These are phyloP conservation scores for Calycopis cecrops DNA, from an alignment of 1,140 invertebrate species.

Conservation along the genomic window DNA sequence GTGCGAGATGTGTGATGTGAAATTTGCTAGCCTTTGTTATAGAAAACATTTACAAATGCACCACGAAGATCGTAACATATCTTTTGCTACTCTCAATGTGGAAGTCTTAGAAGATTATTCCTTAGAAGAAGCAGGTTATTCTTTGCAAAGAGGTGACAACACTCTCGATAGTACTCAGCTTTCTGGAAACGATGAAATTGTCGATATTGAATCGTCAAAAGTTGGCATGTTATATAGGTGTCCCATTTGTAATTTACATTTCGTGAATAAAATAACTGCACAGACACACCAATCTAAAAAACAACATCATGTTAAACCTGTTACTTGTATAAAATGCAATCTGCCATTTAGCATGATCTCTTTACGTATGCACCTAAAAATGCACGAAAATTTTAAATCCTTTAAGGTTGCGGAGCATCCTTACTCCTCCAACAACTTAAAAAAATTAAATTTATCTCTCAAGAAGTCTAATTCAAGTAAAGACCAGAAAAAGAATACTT, in stretches of 20 bases:
- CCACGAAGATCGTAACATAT: neutral
- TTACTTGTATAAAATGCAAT: neutral
- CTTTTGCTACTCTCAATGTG: slow-evolving; percentile 2
- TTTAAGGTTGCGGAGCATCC: neutral
- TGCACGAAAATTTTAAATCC: neutral
- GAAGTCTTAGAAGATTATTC: neutral
- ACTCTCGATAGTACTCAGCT: neutral
- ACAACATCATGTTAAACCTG: neutral
- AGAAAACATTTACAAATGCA: slow-evolving; percentile 1
- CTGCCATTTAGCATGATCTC: neutral
- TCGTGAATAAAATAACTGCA: neutral
- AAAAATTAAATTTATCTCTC: no score
- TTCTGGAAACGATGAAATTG: neutral
- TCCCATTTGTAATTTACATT: slow-evolving; percentile 16
- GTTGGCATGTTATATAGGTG: neutral
- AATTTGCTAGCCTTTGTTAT: slow-evolving; percentile 1
- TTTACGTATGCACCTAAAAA: neutral
- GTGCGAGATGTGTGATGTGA: slow-evolving; percentile 3
- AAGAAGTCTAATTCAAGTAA: no score
- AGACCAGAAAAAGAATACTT: no score
- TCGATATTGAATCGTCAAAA: neutral
- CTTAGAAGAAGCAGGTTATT: neutral
- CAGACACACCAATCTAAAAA: neutral
- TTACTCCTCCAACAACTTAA: neutral
- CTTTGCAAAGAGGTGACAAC: neutral